phyloP scores from a whole-genome alignment of 2,888 invertebrate species.

The Tyria jacobaeae region DNA sequence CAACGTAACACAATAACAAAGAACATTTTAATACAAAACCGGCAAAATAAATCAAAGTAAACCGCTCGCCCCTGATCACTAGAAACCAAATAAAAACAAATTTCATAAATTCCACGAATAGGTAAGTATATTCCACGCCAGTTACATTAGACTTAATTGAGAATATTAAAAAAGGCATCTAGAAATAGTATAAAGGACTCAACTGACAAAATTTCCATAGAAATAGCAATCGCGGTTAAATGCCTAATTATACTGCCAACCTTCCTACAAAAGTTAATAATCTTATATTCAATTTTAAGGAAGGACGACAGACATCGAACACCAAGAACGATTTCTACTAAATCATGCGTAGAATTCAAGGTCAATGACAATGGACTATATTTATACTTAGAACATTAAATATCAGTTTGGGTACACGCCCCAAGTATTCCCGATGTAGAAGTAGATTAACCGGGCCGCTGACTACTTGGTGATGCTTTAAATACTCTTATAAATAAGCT shows the following conservation, averaged over 20 bases:
- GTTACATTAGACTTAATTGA: not conserved
- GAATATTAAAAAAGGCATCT: not conserved
- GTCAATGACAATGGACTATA: slow-evolving; percentile 16
- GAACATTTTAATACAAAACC: not conserved
- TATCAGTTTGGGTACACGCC: slow-evolving; percentile 31
- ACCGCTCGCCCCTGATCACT: not conserved
- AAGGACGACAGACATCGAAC: too few relatives aligned
- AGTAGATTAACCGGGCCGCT: slow-evolving; percentile 42
- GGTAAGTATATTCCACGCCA: not conserved
- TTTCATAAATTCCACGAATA: not conserved
- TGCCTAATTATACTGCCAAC: too few relatives aligned
- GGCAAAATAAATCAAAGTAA: not conserved
- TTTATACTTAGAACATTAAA: not conserved
- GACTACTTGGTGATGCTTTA: slow-evolving; percentile 41
- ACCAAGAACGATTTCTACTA: too few relatives aligned
- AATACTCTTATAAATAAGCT: slow-evolving; percentile 45
- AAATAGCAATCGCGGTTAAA: too few relatives aligned
- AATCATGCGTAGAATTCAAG: not conserved
- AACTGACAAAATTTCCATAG: too few relatives aligned
- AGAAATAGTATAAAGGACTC: too few relatives aligned
- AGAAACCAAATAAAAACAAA: not conserved
- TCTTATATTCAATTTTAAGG: too few relatives aligned
- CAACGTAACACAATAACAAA: not conserved
- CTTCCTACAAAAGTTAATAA: too few relatives aligned
- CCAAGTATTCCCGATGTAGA: slow-evolving; percentile 23